Evolutionary conservation across 53 echinoderm and acorn worm species (phyloP).

Genomic region (Antedon mediterranea): DNA sequence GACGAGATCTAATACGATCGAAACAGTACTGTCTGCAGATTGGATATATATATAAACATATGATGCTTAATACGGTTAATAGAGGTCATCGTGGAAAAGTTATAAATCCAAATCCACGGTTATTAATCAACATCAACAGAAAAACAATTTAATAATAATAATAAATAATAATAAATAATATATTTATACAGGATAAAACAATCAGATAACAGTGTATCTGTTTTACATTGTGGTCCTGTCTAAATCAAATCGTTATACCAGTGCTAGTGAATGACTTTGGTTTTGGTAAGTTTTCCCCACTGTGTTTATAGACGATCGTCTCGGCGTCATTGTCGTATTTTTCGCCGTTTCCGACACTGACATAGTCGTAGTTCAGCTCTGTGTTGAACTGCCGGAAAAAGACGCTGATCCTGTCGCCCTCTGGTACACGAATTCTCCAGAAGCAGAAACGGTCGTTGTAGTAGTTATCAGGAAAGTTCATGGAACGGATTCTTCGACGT

Average conservation of each 20-base stretch:
- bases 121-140: too few species aligned
- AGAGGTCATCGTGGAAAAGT: too few species aligned
- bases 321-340: constrained; percentile 11
- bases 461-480: constrained; percentile 40
- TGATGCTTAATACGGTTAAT: too few species aligned
- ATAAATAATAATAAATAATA: too few species aligned
- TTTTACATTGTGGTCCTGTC: too few species aligned
- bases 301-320: constrained; percentile 63
- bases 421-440: constrained; percentile 60
- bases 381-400: constrained; percentile 49
- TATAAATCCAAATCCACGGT: too few species aligned
- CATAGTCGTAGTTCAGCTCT: constrained; percentile 65
- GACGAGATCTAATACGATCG: too few species aligned
- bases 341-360: constrained; percentile 63
- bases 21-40: too few species aligned
- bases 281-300: constrained; percentile 41
- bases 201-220: too few species aligned
- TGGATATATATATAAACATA: too few species aligned
- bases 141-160: too few species aligned
- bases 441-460: constrained; percentile 68
- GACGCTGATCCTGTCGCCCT: constrained; percentile 37
- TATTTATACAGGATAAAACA: too few species aligned
- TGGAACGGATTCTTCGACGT: constrained; percentile 29
- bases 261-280: constrained; percentile 27
- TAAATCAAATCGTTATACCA: not conserved